Evolutionary conservation across 2,888 invertebrate genomes (phyloP).

Genomic region (Andrena camellia): DNA sequence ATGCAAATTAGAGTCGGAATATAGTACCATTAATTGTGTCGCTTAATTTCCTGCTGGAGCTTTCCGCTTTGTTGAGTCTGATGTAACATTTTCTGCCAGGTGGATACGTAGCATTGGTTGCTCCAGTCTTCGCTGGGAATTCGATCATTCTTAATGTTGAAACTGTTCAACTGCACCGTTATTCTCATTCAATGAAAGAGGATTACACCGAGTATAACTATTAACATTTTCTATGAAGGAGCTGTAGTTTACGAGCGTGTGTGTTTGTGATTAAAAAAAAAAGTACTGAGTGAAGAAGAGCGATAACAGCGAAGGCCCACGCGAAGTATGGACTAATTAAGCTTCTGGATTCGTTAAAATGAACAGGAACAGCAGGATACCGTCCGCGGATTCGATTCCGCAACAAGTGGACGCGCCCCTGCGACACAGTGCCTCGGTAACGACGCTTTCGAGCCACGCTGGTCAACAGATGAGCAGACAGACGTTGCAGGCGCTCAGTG

Average conservation of each 20-base stretch:
- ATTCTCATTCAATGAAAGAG: neutral
- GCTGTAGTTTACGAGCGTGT: no score
- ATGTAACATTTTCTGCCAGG: constrained; percentile 37
- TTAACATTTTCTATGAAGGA: neutral
- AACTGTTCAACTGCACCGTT: neutral
- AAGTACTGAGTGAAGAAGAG: neutral
- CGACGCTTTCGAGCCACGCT: constrained; percentile 74
- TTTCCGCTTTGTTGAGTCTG: constrained; percentile 55
- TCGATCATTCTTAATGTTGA: constrained; percentile 2
- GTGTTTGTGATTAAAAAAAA: neutral
- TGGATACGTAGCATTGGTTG: neutral
- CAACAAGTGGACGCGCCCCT: constrained; percentile 85
- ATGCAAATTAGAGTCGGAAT: constrained; percentile 53
- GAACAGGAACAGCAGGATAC: constrained; percentile 87
- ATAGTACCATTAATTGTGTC: constrained; percentile 46
- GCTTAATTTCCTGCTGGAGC: constrained; percentile 55
- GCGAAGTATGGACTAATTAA: neutral
- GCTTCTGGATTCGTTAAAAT: constrained; percentile 41
- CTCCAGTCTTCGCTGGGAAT: constrained; percentile 8
- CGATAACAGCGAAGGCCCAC: neutral
- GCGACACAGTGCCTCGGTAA: constrained; percentile 84
- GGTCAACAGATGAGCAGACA: constrained; percentile 90
- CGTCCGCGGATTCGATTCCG: constrained; percentile 88
- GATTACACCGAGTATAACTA: neutral
- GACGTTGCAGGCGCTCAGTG: constrained; percentile 90